Evolutionary conservation across 2,888 invertebrate species (phyloP), one percentile per base, ranked within the genome.

Genomic region (Theodoxus fluviatilis): DNA sequence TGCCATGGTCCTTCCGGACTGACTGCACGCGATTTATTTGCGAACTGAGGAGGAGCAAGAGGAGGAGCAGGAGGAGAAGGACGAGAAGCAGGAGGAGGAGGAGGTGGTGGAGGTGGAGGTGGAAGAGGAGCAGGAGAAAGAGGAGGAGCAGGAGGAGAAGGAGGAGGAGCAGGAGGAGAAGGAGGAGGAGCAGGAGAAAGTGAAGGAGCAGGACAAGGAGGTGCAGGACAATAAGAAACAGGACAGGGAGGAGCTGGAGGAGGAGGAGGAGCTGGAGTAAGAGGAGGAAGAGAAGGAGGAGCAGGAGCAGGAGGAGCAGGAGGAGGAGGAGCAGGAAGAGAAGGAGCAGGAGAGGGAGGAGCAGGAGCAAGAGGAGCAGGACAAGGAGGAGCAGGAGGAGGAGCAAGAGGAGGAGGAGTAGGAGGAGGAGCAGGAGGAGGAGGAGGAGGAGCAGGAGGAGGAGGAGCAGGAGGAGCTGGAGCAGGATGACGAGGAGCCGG

Each of bases 211-310:
- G 57, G 37, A 38, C 28, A n/a, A 37, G 37, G 33, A 33, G 35
- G 37, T 22, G 37, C 7, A 33, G n/a, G 63, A 63, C 15, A 63
- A 37, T 3, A n/a, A 33, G n/a, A 33, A 63, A n/a, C 31, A 37
- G 18, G 63, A 63, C 4, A 35, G 63, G 12, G 63, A 63, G 63
- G 35, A 37, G 52, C 6, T 28, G 25, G 22, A 35, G 57, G 37
- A 3, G 67, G 35, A 18, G 67, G 40, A 35, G 67, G 35, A 33
- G 55, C 33, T 3, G 35, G 28, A 28, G 0, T 40, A 25, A 40
- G 40, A 2, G 33, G 25, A 35, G 63, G 35, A 37, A 63, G 63
- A 63, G 63, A 63, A 57, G 33, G 68, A 59, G 31, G 38, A 1
- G 22, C 35, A 22, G 22, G 1, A 40, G 40, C n/a, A 22, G 40